Base-by-base conservation (phyloP, 1,140 invertebrate species). In the Maniola jurtina region DNA sequence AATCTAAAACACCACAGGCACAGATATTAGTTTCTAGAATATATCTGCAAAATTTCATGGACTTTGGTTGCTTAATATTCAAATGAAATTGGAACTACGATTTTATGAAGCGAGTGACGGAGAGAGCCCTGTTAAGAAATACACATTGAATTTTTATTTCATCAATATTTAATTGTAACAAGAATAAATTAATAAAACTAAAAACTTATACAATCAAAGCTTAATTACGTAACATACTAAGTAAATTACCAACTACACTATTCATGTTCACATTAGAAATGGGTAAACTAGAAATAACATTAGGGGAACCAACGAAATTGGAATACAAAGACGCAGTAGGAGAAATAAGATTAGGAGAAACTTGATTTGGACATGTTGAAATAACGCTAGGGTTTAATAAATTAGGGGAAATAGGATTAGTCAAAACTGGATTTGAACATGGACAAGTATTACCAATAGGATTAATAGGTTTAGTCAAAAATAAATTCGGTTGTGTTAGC, bases 401-500 rank as follows among this genome's bases (percentile, higher is more conserved):
- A 11, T 42, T 48, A 14, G 45, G 45, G 13, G 45, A 48, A 48
- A 48, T 7, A 48, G 10, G 0, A 14, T n/a, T 48, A 10, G 6
- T 3, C 6, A n/a, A 7, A 48, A 6, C 14, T 48, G 54, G 52
- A 54, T 5, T 14, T 57, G 15, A 3, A 66, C 15, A 47, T 9
- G 56, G 0, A 48, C 1, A 16, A 59, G 62, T 70, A 42, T 36
- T 6, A 63, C 33, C n/a, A n/a, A n/a, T 47, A 63, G 40, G 40
- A 42, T 42, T 42, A 59, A 65, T 70, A 42, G 64, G 13, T 66
- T 70, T 76, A 25, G 68, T 14, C 13, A 75, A 61, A 36, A 83
- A 7, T 16, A 76, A 71, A 56, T 84, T 83, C 13, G 79, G 42
- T 2, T 77, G 75, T 0, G 79, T 77, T 7, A 77, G 69, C 0